phyloP scores from a whole-genome alignment of 2,797 vertebrate genomes.

The Hemibagrus guttatus region DNA sequence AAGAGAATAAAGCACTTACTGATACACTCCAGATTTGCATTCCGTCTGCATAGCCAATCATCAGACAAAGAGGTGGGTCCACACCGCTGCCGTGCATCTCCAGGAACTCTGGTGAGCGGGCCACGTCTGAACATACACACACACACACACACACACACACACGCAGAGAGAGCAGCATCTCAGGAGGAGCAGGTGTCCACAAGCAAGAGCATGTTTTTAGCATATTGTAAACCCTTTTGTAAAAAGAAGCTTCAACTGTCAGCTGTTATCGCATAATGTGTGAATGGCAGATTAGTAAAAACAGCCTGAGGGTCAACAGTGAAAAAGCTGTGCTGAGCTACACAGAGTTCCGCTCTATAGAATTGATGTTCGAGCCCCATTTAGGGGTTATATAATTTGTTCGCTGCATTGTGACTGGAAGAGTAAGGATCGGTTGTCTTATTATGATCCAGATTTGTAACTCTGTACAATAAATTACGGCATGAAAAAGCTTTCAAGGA shows the following conservation, averaged over 20 bases:
- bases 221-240: neutral
- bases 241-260: neutral
- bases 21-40: slow-evolving; percentile 98
- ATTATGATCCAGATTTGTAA: neutral
- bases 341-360: neutral
- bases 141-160: neutral
- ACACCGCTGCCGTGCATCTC: slow-evolving; percentile 88
- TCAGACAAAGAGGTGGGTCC: slow-evolving; percentile 89
- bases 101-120: slow-evolving; percentile 90
- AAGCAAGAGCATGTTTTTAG: neutral
- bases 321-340: neutral
- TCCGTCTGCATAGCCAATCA: slow-evolving; percentile 94
- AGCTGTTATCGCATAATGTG: neutral
- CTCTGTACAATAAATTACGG: neutral
- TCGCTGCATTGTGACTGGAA: neutral
- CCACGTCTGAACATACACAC: slow-evolving; percentile 75
- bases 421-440: neutral
- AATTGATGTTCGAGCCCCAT: neutral
- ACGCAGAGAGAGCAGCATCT: neutral
- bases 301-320: neutral
- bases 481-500: slow-evolving; percentile 3
- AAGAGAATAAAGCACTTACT: slow-evolving; percentile 76
- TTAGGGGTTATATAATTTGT: neutral
- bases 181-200: neutral
- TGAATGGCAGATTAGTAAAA: slow-evolving; percentile 11